Evolutionary conservation across 2,888 invertebrate species (phyloP).

Genomic region (Cantharis lateralis): DNA sequence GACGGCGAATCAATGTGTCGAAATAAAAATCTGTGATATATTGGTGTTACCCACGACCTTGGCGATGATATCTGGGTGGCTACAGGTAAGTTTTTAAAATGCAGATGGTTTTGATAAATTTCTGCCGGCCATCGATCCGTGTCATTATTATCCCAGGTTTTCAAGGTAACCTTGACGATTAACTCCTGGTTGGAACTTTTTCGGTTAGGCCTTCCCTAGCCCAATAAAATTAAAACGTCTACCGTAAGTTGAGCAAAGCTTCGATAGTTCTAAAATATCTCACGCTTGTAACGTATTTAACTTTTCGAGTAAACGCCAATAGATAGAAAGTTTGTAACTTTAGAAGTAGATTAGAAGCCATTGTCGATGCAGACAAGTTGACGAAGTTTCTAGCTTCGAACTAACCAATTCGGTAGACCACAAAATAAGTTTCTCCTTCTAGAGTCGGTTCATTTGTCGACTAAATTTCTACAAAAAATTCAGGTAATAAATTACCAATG

Average conservation of each 20-base stretch:
- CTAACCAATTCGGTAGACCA: slow-evolving; percentile 25
- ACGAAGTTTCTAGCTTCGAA: slow-evolving; percentile 14
- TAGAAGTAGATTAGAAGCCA: slow-evolving; percentile 32
- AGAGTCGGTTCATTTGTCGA: not conserved
- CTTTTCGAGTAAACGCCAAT: slow-evolving; percentile 33
- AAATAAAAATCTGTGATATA: not conserved
- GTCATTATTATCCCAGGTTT: not conserved
- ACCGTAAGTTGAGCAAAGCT: not conserved
- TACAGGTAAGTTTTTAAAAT: not conserved
- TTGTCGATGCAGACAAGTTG: slow-evolving; percentile 24
- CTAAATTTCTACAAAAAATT: no score
- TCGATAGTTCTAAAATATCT: not conserved
- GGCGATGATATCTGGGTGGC: not conserved
- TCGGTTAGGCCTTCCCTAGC: not conserved
- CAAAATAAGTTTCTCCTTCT: slow-evolving; percentile 16
- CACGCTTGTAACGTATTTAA: slow-evolving; percentile 18
- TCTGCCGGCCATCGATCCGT: not conserved
- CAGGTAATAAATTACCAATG: no score
- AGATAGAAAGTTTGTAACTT: slow-evolving; percentile 28
- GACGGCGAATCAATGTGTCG: no score
- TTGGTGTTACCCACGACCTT: not conserved
- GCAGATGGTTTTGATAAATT: not conserved
- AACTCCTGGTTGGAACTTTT: not conserved
- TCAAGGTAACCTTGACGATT: not conserved
- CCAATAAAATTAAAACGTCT: not conserved